phyloP scores from a whole-genome alignment of 2,797 vertebrate genomes.

The Bufotes viridis region DNA sequence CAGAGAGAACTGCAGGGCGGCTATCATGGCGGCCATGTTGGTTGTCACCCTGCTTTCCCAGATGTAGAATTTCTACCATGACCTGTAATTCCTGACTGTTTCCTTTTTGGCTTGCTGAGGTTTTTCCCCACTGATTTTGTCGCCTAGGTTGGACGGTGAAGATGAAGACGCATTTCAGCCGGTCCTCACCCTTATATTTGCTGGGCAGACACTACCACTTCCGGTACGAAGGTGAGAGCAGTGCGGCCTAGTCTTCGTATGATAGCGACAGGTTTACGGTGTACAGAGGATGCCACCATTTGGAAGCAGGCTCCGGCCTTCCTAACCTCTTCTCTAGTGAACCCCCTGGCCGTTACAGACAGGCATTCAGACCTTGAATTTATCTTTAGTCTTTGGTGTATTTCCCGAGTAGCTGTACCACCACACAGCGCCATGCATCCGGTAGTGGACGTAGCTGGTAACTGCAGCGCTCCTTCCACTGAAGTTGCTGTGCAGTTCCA shows the following conservation, averaged over 20 bases:
- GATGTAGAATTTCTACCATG: not conserved
- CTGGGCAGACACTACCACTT: constrained; percentile 84
- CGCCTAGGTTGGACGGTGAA: constrained; percentile 89
- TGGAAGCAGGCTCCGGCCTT: too few relatives aligned
- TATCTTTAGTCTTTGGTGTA: too few relatives aligned
- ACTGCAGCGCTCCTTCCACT: too few relatives aligned
- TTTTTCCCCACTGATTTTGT: not conserved
- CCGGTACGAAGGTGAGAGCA: constrained; percentile 80
- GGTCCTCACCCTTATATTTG: constrained; percentile 80
- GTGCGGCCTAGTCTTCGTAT: not conserved
- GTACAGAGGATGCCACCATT: too few relatives aligned
- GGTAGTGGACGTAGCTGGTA: too few relatives aligned
- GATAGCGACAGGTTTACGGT: too few relatives aligned
- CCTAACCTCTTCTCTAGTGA: too few relatives aligned
- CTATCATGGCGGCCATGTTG: not conserved
- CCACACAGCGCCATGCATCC: too few relatives aligned
- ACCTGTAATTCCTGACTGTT: not conserved
- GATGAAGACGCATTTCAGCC: constrained; percentile 88
- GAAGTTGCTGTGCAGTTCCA: too few relatives aligned
- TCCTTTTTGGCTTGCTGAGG: not conserved
- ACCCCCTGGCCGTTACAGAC: too few relatives aligned
- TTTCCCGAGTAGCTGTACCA: too few relatives aligned
- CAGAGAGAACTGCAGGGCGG: not conserved
- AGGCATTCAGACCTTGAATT: too few relatives aligned
- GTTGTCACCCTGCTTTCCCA: constrained; percentile 10